Conservation (phyloP, 2,113 vertebrate genomes). For the Zonotrichia leucophrys region DNA sequence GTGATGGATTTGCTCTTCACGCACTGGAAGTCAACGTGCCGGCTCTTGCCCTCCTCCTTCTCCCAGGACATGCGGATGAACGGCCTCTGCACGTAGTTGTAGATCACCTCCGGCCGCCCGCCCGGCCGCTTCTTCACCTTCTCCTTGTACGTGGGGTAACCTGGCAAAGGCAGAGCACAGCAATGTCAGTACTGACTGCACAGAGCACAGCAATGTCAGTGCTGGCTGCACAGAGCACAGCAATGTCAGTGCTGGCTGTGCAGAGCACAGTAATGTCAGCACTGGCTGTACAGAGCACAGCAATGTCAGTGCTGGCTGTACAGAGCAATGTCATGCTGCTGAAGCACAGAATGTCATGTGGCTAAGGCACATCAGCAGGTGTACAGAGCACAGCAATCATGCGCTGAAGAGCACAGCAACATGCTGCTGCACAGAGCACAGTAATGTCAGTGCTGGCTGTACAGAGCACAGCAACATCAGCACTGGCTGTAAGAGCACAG, state of each 20-base stretch:
- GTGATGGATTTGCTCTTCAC: slow-evolving; percentile 99
- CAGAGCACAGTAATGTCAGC: too few relatives aligned
- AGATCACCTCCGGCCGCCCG: slow-evolving; percentile 95
- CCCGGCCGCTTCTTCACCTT: slow-evolving; percentile 98
- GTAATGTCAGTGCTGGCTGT: not conserved
- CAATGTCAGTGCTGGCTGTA: too few relatives aligned
- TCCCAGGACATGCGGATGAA: slow-evolving; percentile 99
- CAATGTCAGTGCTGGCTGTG: too few relatives aligned
- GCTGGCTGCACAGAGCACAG: not conserved
- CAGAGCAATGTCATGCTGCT: too few relatives aligned
- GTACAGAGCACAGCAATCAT: too few relatives aligned
- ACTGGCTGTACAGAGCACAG: not conserved
- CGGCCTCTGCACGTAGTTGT: slow-evolving; percentile 97
- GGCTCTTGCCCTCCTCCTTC: slow-evolving; percentile 97
- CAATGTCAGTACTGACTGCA: not conserved
- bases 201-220: not conserved
- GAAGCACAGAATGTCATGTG: too few relatives aligned
- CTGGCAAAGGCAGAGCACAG: slow-evolving; percentile 47
- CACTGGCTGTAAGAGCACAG: not conserved
- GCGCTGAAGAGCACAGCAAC: too few relatives aligned
- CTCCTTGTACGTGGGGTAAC: slow-evolving; percentile 98
- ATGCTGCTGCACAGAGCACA: too few relatives aligned
- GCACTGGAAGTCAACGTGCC: slow-evolving; percentile 98
- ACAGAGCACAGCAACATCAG: not conserved
- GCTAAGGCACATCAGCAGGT: too few relatives aligned